These are phyloP conservation scores for Grantiella picta DNA, from an alignment of 2,113 vertebrate genomes.

Conservation along the genomic window DNA sequence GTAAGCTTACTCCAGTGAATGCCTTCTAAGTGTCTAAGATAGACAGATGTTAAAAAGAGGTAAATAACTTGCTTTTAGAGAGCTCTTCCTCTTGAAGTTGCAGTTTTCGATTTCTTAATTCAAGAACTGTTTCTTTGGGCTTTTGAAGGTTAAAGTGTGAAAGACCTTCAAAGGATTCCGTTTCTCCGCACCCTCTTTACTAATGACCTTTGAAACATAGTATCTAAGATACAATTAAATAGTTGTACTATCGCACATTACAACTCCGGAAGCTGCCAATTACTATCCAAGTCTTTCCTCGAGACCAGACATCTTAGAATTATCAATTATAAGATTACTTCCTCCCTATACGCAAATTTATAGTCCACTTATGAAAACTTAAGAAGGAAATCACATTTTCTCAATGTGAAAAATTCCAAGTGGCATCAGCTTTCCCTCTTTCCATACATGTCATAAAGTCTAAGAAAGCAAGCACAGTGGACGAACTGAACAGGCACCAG, in stretches of 20 bases:
- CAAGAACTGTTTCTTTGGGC: rapidly evolving
- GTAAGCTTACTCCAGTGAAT: background rate
- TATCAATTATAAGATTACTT: background rate
- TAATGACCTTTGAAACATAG: background rate
- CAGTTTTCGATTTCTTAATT: background rate
- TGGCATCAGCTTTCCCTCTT: background rate
- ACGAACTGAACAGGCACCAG: background rate
- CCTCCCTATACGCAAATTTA: background rate
- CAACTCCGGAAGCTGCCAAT: background rate
- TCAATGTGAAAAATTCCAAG: background rate
- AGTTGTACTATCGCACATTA: background rate
- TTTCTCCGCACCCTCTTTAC: background rate
- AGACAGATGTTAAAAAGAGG: background rate
- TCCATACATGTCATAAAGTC: rapidly evolving
- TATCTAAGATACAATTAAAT: background rate
- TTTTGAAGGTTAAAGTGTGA: background rate
- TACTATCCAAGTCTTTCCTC: background rate
- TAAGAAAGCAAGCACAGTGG: background rate
- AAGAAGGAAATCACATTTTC: background rate
- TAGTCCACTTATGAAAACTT: background rate
- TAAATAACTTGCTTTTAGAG: background rate
- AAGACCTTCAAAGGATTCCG: background rate
- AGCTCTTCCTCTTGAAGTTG: background rate
- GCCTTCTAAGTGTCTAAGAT: background rate
- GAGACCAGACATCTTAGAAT: background rate